Evolutionary conservation across 2,888 invertebrate genomes (phyloP), one percentile per base, ranked within the genome.

Genomic region (Steinernema hermaphroditum): DNA sequence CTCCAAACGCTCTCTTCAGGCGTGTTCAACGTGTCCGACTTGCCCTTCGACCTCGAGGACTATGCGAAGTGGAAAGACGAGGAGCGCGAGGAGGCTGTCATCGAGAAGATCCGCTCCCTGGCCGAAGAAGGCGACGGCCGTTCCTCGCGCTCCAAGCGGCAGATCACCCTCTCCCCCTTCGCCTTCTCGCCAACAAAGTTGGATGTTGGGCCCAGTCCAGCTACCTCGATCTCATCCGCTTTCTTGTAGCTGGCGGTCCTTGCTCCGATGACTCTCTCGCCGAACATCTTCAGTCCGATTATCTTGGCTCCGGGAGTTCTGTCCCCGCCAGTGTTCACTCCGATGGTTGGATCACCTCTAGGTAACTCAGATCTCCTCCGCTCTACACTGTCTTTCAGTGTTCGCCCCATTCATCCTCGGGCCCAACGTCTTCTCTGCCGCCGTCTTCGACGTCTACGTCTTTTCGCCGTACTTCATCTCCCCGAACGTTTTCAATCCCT

Each of bases 381-480:
- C 37, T 37, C 12, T 4, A 37, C 37, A 37, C 6, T n/a, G n/a
- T n/a, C n/a, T n/a, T n/a, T n/a, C 37, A 37, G 34, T 62, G 27
- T 62, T 62, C 72, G 75, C 72, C 76, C 81, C 81, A 0, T 80
- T 79, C 72, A 74, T 80, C 19, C 68, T 81, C 43, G 78, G 80
- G 0, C 82, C 82, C 12, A 82, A 82, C 68, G 77, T 79, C 0
- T 54, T 81, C 24, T 81, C 81, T 14, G 77, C 81, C n/a, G 81
- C 81, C 68, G 70, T 75, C 29, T 81, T 81, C 78, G 81, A 82
- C 71, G 80, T 80, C 1, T 82, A 82, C 78, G 77, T 82, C 72
- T 76, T 82, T 14, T 62, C 81, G 22, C 81, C 82, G 0, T 80
- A 80, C 73, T 76, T 78, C 24, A 29, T 62, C 62, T 62, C 62